phyloP scores from a whole-genome alignment of 2,113 vertebrate species.

The Sorex fumeus region DNA sequence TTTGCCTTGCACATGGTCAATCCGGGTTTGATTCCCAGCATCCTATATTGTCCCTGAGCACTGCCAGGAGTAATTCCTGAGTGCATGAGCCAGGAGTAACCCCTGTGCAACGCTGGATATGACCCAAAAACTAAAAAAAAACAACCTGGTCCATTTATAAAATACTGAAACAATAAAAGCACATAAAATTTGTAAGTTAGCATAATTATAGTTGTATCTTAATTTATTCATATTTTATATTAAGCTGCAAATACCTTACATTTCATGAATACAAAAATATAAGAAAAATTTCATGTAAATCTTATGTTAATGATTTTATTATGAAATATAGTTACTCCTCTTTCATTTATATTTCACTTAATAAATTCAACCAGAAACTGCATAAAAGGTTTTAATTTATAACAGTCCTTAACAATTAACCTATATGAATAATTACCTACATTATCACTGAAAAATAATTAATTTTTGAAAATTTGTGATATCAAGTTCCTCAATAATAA shows the following conservation, averaged over 20 bases:
- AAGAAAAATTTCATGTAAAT: conserved; percentile 62
- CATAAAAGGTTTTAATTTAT: conserved; percentile 50
- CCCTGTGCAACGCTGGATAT: too few species aligned
- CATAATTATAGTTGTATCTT: conserved; percentile 49
- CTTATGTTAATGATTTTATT: conserved; percentile 45
- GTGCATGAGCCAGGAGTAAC: too few species aligned
- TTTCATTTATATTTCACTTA: conserved; percentile 66
- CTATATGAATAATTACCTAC: conserved; percentile 42
- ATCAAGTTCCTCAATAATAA: conserved; percentile 33
- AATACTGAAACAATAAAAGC: conserved; percentile 62
- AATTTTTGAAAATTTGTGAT: not conserved
- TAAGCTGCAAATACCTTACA: conserved; percentile 52
- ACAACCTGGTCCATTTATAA: too few species aligned
- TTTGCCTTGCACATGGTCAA: too few species aligned
- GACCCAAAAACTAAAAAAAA: too few species aligned
- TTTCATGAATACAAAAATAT: conserved; percentile 50
- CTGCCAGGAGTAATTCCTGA: too few species aligned
- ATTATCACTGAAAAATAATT: conserved; percentile 50
- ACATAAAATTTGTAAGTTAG: conserved; percentile 65
- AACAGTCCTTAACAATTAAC: conserved; percentile 53
- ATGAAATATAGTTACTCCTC: conserved; percentile 10
- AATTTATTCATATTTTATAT: conserved; percentile 53
- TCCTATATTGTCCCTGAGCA: too few species aligned
- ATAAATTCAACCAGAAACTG: conserved; percentile 56
- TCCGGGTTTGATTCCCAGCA: too few species aligned